Evolutionary conservation across 2,888 invertebrate genomes (phyloP).

Genomic region (Hirtodrosophila alboralis): DNA sequence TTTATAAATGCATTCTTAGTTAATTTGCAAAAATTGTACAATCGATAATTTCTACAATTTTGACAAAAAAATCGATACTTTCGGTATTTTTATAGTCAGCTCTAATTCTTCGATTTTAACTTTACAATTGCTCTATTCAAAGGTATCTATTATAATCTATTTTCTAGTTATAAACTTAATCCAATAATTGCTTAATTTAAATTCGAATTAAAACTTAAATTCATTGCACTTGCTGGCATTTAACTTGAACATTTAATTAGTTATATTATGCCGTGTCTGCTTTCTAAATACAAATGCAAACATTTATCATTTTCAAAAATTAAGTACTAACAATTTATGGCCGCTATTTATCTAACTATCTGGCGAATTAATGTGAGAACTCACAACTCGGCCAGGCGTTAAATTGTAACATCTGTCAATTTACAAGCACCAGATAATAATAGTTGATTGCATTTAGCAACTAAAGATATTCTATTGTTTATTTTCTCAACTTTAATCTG

Average conservation of each 20-base stretch:
- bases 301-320: conserved; percentile 21
- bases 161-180: no score
- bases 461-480: conserved; percentile 33
- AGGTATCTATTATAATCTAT: no score
- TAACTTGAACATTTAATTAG: conserved; percentile 17
- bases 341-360: conserved; percentile 29
- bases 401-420: conserved; percentile 62
- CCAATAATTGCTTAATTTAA: no score
- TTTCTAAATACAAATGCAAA: conserved; percentile 6
- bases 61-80: no score
- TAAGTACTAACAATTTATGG: conserved; percentile 36
- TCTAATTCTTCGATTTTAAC: no score
- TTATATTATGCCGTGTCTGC: conserved; percentile 13
- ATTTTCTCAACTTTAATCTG: conserved; percentile 1
- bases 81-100: no score
- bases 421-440: conserved; percentile 52
- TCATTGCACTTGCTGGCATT: conserved; percentile 5
- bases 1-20: no score
- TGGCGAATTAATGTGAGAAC: conserved; percentile 55
- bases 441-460: conserved; percentile 36
- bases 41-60: no score
- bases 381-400: conserved; percentile 55
- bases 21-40: no score
- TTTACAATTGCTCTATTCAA: no score
- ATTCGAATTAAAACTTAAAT: no score